Base-by-base conservation (phyloP, 2,113 vertebrate genomes). In the Coreoperca whiteheadi region DNA sequence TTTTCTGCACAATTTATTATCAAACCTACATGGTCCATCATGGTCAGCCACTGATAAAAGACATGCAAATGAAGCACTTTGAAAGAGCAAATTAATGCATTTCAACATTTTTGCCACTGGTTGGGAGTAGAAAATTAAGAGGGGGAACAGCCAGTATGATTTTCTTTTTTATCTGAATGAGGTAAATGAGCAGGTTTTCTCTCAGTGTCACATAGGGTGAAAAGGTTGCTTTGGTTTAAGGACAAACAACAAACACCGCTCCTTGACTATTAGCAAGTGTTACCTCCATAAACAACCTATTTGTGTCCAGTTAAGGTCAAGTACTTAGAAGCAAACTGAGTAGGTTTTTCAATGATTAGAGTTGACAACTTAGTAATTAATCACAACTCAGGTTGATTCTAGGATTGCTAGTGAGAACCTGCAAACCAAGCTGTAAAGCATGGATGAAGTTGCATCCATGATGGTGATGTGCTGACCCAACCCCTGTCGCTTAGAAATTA, bases 1-100 rank as follows among this genome's bases (percentile, higher is more conserved):
- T 68, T 74, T 77, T 51, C 2, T 37, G 34, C 39, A 74, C 30
- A 57, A 60, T 80, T 79, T 77, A 76, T 74, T 25, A 79, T 32
- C 39, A 83, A 39, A 70, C 28, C 68, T 20, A 43, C 60, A 25
- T 64, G 66, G 76, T 81, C 53, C 59, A 68, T 82, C 32, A 25
- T 53, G 66, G 74, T 74, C 66, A 75, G 56, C 37, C 25, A 51
- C 76, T 84, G 72, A 80, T 82, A 61, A 78, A 80, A 71, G 39
- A 57, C 61, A 71, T 87, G 61, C 72, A 82, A 84, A 91, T 87
- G 2, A 77, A 84, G 32, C 50, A 3, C 54, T 68, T 37, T 46
- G 69, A 74, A 68, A 70, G 30, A 65, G 23, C 9, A 73, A 79
- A 87, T 73, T 2, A 72, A 53, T 66, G 11, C 6, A n/a, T 32